Percentiles rank a stretch among this genome's conserved stretches.
Conservation (phyloP, 2,888 invertebrate species). For the Andrena camellia region DNA sequence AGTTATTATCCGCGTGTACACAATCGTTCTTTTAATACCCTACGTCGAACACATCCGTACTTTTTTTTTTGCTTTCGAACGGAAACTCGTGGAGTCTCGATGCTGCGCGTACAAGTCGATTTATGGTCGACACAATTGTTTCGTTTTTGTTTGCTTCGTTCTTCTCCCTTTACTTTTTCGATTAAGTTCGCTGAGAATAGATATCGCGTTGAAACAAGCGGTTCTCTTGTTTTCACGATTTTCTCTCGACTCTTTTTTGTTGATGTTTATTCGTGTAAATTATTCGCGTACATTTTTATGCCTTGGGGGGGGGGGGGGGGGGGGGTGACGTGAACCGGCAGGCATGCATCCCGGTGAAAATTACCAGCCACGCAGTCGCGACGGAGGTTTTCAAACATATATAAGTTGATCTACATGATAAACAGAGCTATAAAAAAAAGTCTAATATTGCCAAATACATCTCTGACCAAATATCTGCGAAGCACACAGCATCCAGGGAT, state of each 20-base stretch:
- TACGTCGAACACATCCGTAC: conserved; percentile 31
- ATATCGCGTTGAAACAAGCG: conserved; percentile 31
- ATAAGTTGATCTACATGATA: not conserved
- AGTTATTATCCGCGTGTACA: conserved; percentile 82
- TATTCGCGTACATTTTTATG: conserved; percentile 34
- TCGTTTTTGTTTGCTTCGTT: conserved; percentile 77
- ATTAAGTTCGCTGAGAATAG: conserved; percentile 37
- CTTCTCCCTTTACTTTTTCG: conserved; percentile 22
- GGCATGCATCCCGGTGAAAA: not conserved
- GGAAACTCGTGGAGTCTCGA: conserved; percentile 40
- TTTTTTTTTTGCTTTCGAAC: not conserved
- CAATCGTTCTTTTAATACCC: conserved; percentile 33
- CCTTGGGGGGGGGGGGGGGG: conserved; percentile 2
- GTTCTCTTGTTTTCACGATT: not conserved
- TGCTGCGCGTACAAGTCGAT: conserved; percentile 33
- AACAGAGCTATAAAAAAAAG: too few species aligned
- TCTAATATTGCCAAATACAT: too few species aligned
- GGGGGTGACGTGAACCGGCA: conserved; percentile 20
- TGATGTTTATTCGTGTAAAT: conserved; percentile 44
- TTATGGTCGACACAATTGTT: conserved; percentile 53
- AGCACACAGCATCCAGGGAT: too few species aligned
- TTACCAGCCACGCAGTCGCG: not conserved
- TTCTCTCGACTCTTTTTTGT: conserved; percentile 37
- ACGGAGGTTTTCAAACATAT: too few species aligned
- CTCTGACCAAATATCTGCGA: too few species aligned